Evolutionary conservation across 2,888 invertebrate genomes (phyloP).

Genomic region (Craniophora ligustri): DNA sequence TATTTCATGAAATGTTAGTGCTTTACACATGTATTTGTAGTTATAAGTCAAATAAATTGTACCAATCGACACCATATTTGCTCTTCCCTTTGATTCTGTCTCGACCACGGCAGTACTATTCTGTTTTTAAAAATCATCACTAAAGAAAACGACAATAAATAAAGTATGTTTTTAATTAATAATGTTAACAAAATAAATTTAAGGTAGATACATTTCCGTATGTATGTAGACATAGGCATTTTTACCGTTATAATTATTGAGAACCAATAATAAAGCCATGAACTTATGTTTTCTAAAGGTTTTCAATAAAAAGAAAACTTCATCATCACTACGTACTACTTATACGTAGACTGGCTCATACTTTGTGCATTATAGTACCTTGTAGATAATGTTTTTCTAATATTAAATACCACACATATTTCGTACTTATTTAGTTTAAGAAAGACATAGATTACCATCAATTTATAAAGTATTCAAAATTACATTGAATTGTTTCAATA

Average conservation of each 20-base stretch:
- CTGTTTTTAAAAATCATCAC: not conserved
- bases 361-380: constrained; percentile 16
- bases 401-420: constrained; percentile 20
- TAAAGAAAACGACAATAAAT: constrained; percentile 20
- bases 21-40: constrained; percentile 77
- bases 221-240: constrained; percentile 27
- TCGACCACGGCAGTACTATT: not conserved
- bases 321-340: constrained; percentile 2
- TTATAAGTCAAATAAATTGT: constrained; percentile 82
- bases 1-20: constrained; percentile 56
- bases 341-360: constrained; percentile 2
- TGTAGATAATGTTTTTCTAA: constrained; percentile 31
- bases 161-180: constrained; percentile 54
- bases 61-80: constrained; percentile 64
- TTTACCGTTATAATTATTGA: constrained; percentile 37
- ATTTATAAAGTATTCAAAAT: constrained; percentile 33
- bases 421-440: constrained; percentile 8
- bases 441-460: constrained; percentile 27
- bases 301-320: constrained; percentile 4
- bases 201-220: constrained; percentile 42
- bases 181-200: constrained; percentile 57
- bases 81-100: constrained; percentile 28
- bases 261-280: constrained; percentile 40
- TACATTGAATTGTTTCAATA: constrained; percentile 20
- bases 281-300: constrained; percentile 34